Conservation (phyloP, 2,797 vertebrate species). For the Arrhamphus sclerolepis region DNA sequence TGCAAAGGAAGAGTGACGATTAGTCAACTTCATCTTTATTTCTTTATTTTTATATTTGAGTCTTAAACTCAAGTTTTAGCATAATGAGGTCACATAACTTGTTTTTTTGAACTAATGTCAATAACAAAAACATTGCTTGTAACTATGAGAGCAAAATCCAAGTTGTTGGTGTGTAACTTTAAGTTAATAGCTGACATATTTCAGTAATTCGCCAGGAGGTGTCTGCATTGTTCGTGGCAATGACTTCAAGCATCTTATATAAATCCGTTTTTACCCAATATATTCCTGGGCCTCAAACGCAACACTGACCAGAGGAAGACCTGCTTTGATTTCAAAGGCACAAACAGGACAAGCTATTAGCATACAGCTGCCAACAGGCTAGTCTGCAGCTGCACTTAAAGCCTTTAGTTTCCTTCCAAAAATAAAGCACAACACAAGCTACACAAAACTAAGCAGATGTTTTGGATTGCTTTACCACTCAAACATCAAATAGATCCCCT, state of each 20-base stretch:
- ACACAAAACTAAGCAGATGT: conserved; percentile 36
- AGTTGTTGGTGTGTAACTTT: conserved; percentile 7
- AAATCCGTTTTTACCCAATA: neutral
- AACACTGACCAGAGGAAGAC: conserved; percentile 61
- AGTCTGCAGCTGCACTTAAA: conserved; percentile 66
- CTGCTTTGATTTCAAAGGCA: conserved; percentile 68
- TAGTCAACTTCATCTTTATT: conserved; percentile 21
- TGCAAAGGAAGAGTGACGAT: conserved; percentile 4
- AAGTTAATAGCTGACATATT: neutral
- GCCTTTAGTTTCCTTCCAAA: conserved; percentile 58
- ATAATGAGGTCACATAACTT: neutral
- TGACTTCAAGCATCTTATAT: conserved; percentile 1
- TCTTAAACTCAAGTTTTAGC: no score
- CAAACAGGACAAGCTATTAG: conserved; percentile 68
- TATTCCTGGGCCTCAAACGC: conserved; percentile 29
- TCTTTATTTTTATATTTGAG: conserved; percentile 12
- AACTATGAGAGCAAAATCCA: conserved; percentile 1
- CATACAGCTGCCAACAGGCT: conserved; percentile 76
- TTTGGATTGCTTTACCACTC: conserved; percentile 30
- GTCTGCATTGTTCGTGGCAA: conserved; percentile 7
- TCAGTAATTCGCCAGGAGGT: neutral
- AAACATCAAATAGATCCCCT: conserved; percentile 31
- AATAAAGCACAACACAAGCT: conserved; percentile 54
- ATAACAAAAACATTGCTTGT: neutral
- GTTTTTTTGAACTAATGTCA: neutral